Evolutionary conservation across 2,797 vertebrate genomes (phyloP).

Genomic region (Dipus sagitta): DNA sequence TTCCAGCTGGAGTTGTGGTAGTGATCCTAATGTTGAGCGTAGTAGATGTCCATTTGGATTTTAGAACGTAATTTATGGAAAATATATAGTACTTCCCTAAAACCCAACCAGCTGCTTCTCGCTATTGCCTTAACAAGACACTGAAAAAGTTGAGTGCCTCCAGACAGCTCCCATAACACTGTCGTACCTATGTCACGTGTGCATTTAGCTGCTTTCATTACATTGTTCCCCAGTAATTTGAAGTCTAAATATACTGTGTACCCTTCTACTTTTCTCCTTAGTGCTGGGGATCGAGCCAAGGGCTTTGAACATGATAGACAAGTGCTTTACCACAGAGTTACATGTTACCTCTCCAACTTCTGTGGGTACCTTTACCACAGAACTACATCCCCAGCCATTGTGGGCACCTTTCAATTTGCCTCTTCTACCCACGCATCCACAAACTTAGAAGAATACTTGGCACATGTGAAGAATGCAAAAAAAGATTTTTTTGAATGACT

Average conservation of each 20-base stretch:
- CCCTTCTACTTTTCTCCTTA: background rate
- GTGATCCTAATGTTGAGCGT: conserved; percentile 9
- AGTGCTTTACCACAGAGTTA: background rate
- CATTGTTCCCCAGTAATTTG: background rate
- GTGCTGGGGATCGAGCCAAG: background rate
- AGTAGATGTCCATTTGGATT: conserved; percentile 17
- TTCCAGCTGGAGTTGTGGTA: conserved; percentile 40
- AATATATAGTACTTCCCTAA: background rate
- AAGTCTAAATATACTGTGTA: background rate
- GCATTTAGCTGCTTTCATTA: background rate
- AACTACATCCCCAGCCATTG: background rate
- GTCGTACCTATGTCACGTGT: background rate
- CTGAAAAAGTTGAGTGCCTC: background rate
- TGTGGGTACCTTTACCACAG: too few species aligned
- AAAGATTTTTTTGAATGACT: conserved; percentile 6
- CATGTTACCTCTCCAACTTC: too few species aligned
- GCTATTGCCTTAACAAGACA: background rate
- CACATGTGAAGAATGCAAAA: conserved; percentile 16
- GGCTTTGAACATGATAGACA: background rate
- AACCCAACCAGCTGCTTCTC: background rate
- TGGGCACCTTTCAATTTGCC: background rate
- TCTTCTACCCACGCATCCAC: background rate
- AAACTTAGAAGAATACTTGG: conserved; percentile 40
- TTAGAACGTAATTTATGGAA: conserved; percentile 40
- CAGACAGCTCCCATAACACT: background rate